Evolutionary conservation across 2,888 invertebrate species (phyloP), one percentile per base, ranked within the genome.

Genomic region (Heteromyza rotundicornis): DNA sequence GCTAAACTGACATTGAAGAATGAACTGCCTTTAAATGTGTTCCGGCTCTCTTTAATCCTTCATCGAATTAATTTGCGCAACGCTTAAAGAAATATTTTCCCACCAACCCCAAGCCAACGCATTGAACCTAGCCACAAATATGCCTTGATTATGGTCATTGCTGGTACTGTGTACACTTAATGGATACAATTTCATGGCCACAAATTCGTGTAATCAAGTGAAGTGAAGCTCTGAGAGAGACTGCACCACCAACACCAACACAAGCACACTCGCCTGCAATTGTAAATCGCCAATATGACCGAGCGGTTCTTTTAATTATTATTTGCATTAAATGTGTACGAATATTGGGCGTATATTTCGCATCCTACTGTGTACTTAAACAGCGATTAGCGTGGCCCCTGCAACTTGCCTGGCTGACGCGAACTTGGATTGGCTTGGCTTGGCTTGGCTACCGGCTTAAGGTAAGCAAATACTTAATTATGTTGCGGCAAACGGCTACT

Each of bases 311-410:
- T 76, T 74, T 74, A 74, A 74, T 74, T 74, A 76, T 74, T 74
- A 74, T 76, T 76, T 74, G 73, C 76, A 74, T 74, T 74, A 74
- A 74, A 73, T 73, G 75, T 74, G 74, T 75, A 76, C 74, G 64
- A 61, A 67, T 65, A 74, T 76, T 74, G 73, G 76, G 76, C 76
- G 75, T 74, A 72, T 17, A 14, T 20, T 76, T 75, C 76, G 73
- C 76, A 61, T 74, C 47, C 69, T 65, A 70, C 73, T 65, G 76
- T 72, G 75, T 70, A 76, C 76, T 76, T 76, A 76, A 74, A 74
- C 75, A 64, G 73, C 75, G 75, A 74, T 74, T 76, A 74, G 76
- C 70, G 57, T n/a, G n/a, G n/a, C n/a, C n/a, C n/a, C n/a, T n/a
- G 19, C 36, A 19, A n/a, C 40, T 40, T 3, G 14, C 14, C 40